These are phyloP conservation scores for Chlorospingus flavigularis DNA, from an alignment of 2,797 vertebrate species.

Conservation along the genomic window DNA sequence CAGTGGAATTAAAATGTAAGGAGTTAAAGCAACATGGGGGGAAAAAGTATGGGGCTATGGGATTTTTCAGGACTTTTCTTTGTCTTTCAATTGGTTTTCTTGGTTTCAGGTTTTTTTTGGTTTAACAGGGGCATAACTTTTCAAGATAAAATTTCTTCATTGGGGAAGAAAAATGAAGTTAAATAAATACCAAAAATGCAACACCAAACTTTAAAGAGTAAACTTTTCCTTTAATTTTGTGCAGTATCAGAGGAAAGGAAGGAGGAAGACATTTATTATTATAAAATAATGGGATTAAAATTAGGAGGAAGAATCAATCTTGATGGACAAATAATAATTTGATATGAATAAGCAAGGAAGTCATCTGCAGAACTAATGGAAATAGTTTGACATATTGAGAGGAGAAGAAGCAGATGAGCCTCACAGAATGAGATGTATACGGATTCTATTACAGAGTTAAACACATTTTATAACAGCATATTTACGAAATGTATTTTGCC, in stretches of 20 bases:
- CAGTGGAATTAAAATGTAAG: neutral
- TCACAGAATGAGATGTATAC: neutral
- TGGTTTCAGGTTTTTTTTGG: neutral
- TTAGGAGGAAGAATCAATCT: neutral
- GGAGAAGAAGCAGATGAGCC: neutral
- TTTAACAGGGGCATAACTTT: neutral
- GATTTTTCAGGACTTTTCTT: neutral
- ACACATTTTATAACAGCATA: neutral
- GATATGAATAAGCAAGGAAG: neutral
- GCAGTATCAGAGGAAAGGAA: neutral
- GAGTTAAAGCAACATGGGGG: neutral
- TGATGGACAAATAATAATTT: neutral
- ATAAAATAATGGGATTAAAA: neutral
- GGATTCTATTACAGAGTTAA: neutral
- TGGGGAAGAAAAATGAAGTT: neutral
- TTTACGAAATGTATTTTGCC: neutral
- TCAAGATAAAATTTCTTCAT: neutral
- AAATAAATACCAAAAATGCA: neutral
- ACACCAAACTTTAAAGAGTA: neutral
- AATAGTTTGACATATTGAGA: neutral
- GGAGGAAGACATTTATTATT: neutral
- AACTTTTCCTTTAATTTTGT: neutral
- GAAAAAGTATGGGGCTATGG: rapidly evolving
- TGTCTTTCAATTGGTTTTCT: neutral
- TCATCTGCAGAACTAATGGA: neutral